Base-by-base conservation (phyloP, 2,797 vertebrate genomes). In the Melanotaenia pygmaea region DNA sequence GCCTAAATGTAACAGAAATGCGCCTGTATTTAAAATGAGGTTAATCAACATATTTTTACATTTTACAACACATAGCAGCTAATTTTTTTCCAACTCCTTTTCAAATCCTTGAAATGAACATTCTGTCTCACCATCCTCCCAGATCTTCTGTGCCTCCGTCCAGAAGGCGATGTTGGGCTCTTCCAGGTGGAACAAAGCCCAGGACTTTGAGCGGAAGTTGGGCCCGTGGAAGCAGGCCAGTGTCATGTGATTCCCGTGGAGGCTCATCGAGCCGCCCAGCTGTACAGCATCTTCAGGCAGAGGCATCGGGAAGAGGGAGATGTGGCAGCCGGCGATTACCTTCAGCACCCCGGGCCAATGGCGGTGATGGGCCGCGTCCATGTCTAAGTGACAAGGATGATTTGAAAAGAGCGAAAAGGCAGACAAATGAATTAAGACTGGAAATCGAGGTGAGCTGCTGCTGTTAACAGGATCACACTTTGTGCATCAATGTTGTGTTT, bases 141-240 rank as follows among this genome's bases (percentile, higher is more conserved):
- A 96, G 85, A 99, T 97, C 93, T 99, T 99, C 93, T 99, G 98
- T 3, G 98, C 98, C 94, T 99, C 98, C 0, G 98, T 99, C 97
- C 97, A 99, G 93, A 99, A 99, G 40, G 97, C 97, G 78, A 99
- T 99, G 91, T 99, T 99, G 84, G 98, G 98, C 91, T 99, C 98
- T 87, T 99, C 98, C 79, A 99, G 93, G 84, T 99, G 98, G 92
- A 99, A 99, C 61, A 99, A 90, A 34, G 98, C 98, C 98, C 98
- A 99, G 0, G 97, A 99, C 91, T 99, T 99, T 86, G 98, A 99
- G 73, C 98, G 97, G 89, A 99, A 99, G 91, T 99, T 99, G 37
- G 98, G 98, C 16, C 98, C 98, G 37, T 99, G 98, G 86, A 99
- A 99, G 93, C 98, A 99, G 79, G 98, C 98, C 83, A 99, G 91